Evolutionary conservation across 2,888 invertebrate genomes (phyloP).

Genomic region (Keiferia lycopersicella): DNA sequence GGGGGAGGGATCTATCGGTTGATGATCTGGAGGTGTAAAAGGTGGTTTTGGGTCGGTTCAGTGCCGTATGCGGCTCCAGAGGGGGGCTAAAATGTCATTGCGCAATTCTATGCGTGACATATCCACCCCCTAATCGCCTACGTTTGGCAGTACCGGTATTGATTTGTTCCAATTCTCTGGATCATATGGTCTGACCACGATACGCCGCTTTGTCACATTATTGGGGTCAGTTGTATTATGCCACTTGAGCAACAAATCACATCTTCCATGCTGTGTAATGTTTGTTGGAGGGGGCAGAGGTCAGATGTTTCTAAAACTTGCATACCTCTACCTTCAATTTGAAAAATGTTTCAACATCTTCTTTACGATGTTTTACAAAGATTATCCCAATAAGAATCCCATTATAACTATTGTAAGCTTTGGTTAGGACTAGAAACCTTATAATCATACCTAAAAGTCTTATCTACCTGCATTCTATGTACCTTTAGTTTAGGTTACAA

Average conservation of each 20-base stretch:
- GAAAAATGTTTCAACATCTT: background rate
- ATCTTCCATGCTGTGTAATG: conserved; percentile 7
- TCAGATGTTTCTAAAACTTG: background rate
- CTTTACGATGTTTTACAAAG: background rate
- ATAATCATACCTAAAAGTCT: background rate
- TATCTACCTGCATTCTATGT: background rate
- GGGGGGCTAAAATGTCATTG: conserved; percentile 59
- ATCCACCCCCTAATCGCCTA: conserved; percentile 66
- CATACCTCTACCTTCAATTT: conserved; percentile 4
- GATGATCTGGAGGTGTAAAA: conserved; percentile 35
- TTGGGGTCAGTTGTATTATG: conserved; percentile 27
- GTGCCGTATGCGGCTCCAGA: conserved; percentile 35
- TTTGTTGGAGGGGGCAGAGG: conserved; percentile 14
- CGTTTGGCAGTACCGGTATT: conserved; percentile 66
- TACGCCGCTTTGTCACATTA: conserved; percentile 37
- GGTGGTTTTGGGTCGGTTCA: conserved; percentile 35
- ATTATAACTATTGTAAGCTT: background rate
- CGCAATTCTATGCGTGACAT: conserved; percentile 69
- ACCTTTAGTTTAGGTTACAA: too few species aligned
- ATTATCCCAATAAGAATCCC: conserved; percentile 4
- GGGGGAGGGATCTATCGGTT: conserved; percentile 46
- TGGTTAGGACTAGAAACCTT: background rate
- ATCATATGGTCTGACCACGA: conserved; percentile 56
- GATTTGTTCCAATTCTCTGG: conserved; percentile 70
- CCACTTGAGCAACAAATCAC: background rate